Evolutionary conservation across 2,113 vertebrate genomes (phyloP).

Genomic region (Stictonetta naevosa): DNA sequence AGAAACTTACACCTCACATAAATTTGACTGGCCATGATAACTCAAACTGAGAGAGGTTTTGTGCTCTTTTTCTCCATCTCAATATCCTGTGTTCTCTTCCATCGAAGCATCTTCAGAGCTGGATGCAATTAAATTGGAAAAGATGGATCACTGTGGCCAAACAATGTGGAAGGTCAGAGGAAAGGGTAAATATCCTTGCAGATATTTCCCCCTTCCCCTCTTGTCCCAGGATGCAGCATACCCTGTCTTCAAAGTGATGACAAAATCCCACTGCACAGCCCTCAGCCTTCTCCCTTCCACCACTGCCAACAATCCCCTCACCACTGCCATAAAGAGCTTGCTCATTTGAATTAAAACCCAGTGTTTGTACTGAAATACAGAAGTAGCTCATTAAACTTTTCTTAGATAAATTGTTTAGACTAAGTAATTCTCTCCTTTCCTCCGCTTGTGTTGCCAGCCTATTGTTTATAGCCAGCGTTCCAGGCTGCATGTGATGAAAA

Average conservation of each 20-base stretch:
- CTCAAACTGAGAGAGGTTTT: background rate
- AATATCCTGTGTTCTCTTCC: background rate
- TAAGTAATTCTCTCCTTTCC: slow-evolving; percentile 53
- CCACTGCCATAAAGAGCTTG: background rate
- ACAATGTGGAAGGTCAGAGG: background rate
- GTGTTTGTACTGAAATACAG: background rate
- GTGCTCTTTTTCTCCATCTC: background rate
- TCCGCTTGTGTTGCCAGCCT: slow-evolving; percentile 14
- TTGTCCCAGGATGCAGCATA: background rate
- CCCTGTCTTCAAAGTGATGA: background rate
- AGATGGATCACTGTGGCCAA: background rate
- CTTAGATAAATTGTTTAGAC: slow-evolving; percentile 63
- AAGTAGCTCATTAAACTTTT: slow-evolving; percentile 43
- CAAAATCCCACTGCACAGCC: background rate
- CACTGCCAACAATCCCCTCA: background rate
- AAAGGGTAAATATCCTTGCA: background rate
- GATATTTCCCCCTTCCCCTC: background rate
- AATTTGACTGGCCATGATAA: background rate
- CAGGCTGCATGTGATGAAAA: slow-evolving; percentile 54
- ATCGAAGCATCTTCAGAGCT: background rate
- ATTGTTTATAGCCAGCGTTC: slow-evolving; percentile 55
- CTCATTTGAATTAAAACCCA: background rate
- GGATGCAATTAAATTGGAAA: background rate
- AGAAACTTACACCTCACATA: background rate
- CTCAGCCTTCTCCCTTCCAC: background rate